Conservation (phyloP, 2,888 invertebrate species). For the Temnothorax rugatulus region DNA sequence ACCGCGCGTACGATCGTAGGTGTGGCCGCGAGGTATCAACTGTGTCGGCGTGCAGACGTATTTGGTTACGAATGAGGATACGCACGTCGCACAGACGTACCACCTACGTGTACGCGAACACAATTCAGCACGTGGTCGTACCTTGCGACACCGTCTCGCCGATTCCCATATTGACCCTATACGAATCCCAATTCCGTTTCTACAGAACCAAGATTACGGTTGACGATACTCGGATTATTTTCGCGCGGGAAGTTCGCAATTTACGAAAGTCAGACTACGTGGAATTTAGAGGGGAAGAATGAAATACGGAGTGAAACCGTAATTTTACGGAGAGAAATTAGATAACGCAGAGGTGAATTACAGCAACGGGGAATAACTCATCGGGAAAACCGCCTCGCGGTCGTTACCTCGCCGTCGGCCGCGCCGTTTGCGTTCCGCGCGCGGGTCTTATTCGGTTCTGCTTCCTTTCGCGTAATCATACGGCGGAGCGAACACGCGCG, state of each 20-base stretch:
- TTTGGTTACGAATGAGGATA: constrained; percentile 82
- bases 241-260: no score
- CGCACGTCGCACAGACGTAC: constrained; percentile 63
- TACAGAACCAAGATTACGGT: neutral
- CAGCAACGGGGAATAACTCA: constrained; percentile 14
- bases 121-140: constrained; percentile 61
- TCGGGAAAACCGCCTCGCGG: constrained; percentile 18
- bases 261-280: no score
- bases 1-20: constrained; percentile 65
- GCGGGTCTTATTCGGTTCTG: constrained; percentile 20
- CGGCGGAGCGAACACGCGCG: constrained; percentile 36
- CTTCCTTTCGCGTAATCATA: constrained; percentile 52
- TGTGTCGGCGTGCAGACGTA: constrained; percentile 78
- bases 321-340: neutral
- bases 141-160: neutral
- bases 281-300: neutral
- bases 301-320: neutral
- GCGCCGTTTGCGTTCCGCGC: constrained; percentile 19
- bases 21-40: constrained; percentile 66
- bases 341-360: neutral
- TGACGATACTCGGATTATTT: neutral
- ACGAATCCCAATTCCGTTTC: neutral
- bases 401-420: neutral
- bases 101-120: constrained; percentile 69
- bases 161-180: constrained; percentile 14